Evolutionary conservation across 2,797 vertebrate genomes (phyloP), one percentile per base, ranked within the genome.

Genomic region (Periophthalmus magnuspinnatus): DNA sequence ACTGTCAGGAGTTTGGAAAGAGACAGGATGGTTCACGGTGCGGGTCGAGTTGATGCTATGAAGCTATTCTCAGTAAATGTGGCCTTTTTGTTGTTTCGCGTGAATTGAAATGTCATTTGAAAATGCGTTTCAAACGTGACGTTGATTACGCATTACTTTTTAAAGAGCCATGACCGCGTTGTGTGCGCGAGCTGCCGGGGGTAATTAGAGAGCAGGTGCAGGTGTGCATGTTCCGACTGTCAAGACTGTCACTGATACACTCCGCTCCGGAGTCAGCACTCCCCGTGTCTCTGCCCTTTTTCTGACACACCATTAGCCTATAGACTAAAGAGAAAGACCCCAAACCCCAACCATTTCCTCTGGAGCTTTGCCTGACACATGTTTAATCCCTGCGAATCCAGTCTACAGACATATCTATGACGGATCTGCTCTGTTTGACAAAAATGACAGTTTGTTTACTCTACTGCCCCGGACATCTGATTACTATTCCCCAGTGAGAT

Each of bases 1-100:
- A 16, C 78, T 77, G 83, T 72, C 84, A 84, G 75, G 88, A 89
- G 88, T 90, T 89, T 77, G 67, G 60, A 62, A 55, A 16, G 60
- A 70, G 63, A 54, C 64, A 19, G 66, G 70, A 59, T 32, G 33
- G 65, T 4, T 54, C 9, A 19, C 16, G 71, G 7, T 2, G 32
- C 58, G 8, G 58, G 10, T 58, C 34, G 67, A 80, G 67, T 62
- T 79, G 79, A 80, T 76, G 79, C 67, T 77, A 56, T 5, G 8
- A 21, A 54, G 70, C 61, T 69, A 14, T 36, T 47, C 16, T 5
- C 9, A 33, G 14, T 38, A 55, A 68, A 21, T 19, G 45, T 33
- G 56, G 16, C 56, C 33, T 64, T 64, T 63, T 65, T 6, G 36
- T 19, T 16, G 54, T 5, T 36, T 33, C 16, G 59, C 41, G 1